Conservation (phyloP, 2,797 vertebrate genomes). For the Sarcophilus harrisii region DNA sequence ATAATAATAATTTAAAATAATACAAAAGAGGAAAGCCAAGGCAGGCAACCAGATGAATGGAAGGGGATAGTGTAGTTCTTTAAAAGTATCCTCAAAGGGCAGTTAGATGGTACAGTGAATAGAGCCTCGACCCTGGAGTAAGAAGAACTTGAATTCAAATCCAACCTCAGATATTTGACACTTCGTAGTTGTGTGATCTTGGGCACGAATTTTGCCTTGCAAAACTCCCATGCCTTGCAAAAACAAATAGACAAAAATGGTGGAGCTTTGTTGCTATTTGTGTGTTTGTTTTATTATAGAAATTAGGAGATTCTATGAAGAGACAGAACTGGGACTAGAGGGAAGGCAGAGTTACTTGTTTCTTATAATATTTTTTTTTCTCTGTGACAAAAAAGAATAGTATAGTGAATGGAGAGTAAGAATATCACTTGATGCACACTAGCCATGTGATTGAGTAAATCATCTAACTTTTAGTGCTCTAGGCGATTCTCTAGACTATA, state of each 20-base stretch:
- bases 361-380: not conserved
- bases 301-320: not conserved
- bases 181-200: too few relatives aligned
- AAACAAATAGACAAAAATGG: not conserved
- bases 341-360: not conserved
- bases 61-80: not conserved
- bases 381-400: not conserved
- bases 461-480: not conserved
- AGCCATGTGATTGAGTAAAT: not conserved
- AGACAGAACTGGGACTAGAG: not conserved
- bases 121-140: too few relatives aligned
- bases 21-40: not conserved
- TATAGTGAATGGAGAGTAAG: not conserved
- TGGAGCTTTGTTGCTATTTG: not conserved
- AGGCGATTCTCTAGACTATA: not conserved
- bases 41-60: not conserved
- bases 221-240: too few relatives aligned
- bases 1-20: not conserved
- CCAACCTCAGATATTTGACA: too few relatives aligned
- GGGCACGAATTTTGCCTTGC: too few relatives aligned
- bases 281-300: not conserved
- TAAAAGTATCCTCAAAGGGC: not conserved
- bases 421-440: not conserved
- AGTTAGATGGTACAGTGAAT: too few relatives aligned
- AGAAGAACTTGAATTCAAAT: too few relatives aligned